Percentiles rank a stretch among this genome's conserved stretches.
Evolutionary conservation across 2,797 vertebrate species (phyloP).

Genomic region (Danio kyathit): DNA sequence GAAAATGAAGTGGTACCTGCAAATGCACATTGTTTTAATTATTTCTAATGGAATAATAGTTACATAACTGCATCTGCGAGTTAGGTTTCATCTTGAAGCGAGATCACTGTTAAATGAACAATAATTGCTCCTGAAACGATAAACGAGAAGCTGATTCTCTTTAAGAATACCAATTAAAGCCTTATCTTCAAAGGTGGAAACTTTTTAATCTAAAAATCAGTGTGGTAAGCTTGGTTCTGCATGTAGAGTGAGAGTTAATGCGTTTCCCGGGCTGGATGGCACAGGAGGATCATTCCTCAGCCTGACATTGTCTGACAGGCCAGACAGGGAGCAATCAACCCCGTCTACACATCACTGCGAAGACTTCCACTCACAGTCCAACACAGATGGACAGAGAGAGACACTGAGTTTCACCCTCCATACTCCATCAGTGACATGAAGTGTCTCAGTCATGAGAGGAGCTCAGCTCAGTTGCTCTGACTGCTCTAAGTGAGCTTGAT

Average conservation of each 20-base stretch:
- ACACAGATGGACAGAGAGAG: constrained; percentile 45
- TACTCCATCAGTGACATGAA: constrained; percentile 18
- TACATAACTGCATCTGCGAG: background rate
- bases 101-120: constrained; percentile 42
- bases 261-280: constrained; percentile 25
- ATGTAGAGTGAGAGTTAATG: constrained; percentile 39
- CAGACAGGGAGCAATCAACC: constrained; percentile 63
- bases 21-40: background rate
- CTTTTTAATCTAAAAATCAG: constrained; percentile 56
- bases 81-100: constrained; percentile 42
- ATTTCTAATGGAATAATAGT: background rate
- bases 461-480: constrained; percentile 6
- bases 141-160: constrained; percentile 49
- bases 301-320: constrained; percentile 58
- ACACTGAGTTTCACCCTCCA: constrained; percentile 25
- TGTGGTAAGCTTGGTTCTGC: constrained; percentile 11
- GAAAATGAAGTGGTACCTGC: background rate
- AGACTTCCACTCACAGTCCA: constrained; percentile 52
- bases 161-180: constrained; percentile 60
- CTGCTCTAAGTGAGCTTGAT: background rate
- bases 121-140: constrained; percentile 46
- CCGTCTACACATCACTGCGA: constrained; percentile 55
- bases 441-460: constrained; percentile 8
- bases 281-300: constrained; percentile 56
- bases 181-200: constrained; percentile 46